Evolutionary conservation across 1,140 invertebrate species (phyloP).

Genomic region (Philopotamus ludificatus): DNA sequence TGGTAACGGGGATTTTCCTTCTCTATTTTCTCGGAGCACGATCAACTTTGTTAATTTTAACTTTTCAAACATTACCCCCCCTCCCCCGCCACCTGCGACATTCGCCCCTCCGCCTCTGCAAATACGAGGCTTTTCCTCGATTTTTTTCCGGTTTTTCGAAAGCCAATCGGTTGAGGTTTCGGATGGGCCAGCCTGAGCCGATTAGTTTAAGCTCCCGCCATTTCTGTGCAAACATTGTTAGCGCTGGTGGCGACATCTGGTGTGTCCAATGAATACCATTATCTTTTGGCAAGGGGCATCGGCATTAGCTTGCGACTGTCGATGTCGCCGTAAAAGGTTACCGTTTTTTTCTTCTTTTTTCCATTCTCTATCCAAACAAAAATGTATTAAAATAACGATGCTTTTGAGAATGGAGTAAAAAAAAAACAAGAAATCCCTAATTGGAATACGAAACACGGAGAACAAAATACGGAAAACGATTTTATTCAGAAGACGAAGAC

Average conservation of each 20-base stretch:
- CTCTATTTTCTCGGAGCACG: not conserved
- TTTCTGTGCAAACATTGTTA: slow-evolving; percentile 26
- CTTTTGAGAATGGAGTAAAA: too few relatives aligned
- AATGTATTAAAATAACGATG: too few relatives aligned
- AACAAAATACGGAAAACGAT: too few relatives aligned
- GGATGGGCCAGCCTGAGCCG: slow-evolving; percentile 5
- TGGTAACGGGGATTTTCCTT: too few relatives aligned
- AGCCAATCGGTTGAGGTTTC: not conserved
- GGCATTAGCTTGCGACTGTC: not conserved
- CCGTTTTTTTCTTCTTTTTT: not conserved
- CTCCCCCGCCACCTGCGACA: too few relatives aligned
- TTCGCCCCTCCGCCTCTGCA: too few relatives aligned
- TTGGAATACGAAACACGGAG: too few relatives aligned
- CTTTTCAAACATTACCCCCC: not conserved
- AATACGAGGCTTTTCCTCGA: not conserved
- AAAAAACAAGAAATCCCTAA: too few relatives aligned
- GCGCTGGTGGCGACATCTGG: slow-evolving; percentile 19
- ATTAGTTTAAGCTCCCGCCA: slow-evolving; percentile 23
- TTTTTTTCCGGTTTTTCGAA: not conserved
- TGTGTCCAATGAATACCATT: slow-evolving; percentile 21
- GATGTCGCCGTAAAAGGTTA: not conserved
- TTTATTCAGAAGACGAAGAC: too few relatives aligned
- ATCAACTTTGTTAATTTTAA: not conserved
- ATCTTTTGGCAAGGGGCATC: not conserved
- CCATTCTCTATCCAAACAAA: not conserved